Evolutionary conservation across 2,888 invertebrate genomes (phyloP).

Genomic region (Eupithecia vulgata): DNA sequence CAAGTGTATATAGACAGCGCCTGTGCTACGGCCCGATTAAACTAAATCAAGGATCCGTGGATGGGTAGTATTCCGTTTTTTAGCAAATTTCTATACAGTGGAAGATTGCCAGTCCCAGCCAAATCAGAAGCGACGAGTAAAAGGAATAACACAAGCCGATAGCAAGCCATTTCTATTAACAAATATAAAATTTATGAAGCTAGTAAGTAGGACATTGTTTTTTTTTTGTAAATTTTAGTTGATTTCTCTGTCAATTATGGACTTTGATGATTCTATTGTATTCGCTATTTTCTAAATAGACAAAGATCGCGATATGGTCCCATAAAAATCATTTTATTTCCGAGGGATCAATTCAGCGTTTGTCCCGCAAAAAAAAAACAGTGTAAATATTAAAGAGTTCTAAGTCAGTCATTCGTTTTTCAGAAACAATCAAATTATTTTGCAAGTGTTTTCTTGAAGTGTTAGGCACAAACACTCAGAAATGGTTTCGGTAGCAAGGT

Average conservation of each 20-base stretch:
- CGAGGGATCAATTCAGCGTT: too few species aligned
- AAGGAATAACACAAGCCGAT: neutral
- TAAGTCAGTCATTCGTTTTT: too few species aligned
- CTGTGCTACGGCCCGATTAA: conserved; percentile 12
- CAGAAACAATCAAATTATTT: too few species aligned
- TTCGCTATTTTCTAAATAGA: too few species aligned
- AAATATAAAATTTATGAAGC: neutral
- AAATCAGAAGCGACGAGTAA: neutral
- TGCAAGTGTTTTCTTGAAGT: neutral
- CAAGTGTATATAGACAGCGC: conserved; percentile 18
- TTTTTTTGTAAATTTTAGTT: too few species aligned
- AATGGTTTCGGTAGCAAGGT: neutral
- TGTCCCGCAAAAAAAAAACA: too few species aligned
- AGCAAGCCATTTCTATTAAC: neutral
- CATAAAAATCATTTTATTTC: too few species aligned
- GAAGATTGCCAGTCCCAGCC: neutral
- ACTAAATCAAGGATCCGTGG: neutral
- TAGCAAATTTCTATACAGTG: neutral
- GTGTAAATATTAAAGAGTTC: too few species aligned
- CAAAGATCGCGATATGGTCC: too few species aligned
- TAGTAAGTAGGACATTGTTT: neutral
- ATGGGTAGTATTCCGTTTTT: neutral
- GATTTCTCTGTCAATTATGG: too few species aligned
- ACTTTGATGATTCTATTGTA: too few species aligned
- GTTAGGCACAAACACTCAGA: neutral